Conservation (phyloP, 2,888 invertebrate species). For the Watsonalla cultraria region DNA sequence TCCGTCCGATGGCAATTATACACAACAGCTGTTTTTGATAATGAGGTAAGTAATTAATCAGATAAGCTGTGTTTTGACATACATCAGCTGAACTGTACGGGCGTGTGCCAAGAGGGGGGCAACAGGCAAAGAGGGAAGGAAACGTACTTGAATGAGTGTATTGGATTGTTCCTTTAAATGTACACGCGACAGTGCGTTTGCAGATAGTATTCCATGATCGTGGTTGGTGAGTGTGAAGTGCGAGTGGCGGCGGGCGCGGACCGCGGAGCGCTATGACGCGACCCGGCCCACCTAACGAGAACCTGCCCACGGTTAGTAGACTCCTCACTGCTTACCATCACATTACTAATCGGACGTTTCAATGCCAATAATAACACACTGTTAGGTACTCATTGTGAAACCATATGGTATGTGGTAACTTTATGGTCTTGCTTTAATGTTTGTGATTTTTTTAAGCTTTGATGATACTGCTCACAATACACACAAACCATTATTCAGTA, state of each 20-base stretch:
- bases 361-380: too few species aligned
- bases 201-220: conserved; percentile 59
- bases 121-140: too few species aligned
- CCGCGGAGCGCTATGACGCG: conserved; percentile 53
- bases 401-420: too few species aligned
- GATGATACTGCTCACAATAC: too few species aligned
- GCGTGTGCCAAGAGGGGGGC: neutral
- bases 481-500: too few species aligned
- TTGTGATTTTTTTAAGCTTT: too few species aligned
- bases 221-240: conserved; percentile 21
- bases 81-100: neutral
- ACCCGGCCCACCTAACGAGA: conserved; percentile 85
- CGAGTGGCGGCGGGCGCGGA: conserved; percentile 22
- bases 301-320: conserved; percentile 78
- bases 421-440: too few species aligned
- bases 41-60: conserved; percentile 38
- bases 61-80: conserved; percentile 7
- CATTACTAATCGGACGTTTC: neutral
- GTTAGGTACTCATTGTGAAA: too few species aligned
- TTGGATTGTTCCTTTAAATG: too few species aligned
- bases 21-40: conserved; percentile 13
- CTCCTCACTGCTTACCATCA: neutral
- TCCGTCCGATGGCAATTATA: conserved; percentile 4
- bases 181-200: conserved; percentile 29
- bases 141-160: too few species aligned